These are phyloP conservation scores for Procavia capensis DNA, from an alignment of 2,113 vertebrate species.

Conservation along the genomic window DNA sequence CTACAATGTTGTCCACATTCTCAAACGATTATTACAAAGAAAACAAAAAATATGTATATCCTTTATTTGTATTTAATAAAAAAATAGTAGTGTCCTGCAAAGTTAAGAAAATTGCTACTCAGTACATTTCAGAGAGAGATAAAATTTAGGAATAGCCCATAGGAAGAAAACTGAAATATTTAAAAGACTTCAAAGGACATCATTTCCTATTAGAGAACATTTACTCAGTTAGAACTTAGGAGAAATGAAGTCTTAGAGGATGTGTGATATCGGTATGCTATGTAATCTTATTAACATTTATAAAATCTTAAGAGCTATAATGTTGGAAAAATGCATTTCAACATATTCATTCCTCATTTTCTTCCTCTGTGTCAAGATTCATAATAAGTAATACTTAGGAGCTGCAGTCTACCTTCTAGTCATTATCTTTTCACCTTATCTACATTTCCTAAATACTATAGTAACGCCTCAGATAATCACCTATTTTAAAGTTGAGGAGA, in stretches of 20 bases:
- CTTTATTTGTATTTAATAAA: background rate
- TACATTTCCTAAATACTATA: background rate
- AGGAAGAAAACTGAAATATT: background rate
- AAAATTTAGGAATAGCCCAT: background rate
- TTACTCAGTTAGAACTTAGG: background rate
- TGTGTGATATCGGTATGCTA: background rate
- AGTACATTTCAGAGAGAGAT: background rate
- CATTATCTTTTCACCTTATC: constrained; percentile 9
- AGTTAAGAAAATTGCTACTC: background rate
- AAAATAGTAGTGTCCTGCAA: background rate
- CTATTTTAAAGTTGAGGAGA: constrained; percentile 46
- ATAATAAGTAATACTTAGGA: background rate
- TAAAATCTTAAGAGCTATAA: constrained; percentile 13
- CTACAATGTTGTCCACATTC: background rate
- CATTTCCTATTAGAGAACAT: background rate
- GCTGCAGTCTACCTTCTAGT: background rate
- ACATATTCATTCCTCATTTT: constrained; percentile 41
- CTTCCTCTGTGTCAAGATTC: background rate
- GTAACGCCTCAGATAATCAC: background rate
- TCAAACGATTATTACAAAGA: background rate
- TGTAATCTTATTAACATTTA: constrained; percentile 34
- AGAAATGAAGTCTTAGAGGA: background rate
- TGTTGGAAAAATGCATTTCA: constrained; percentile 14
- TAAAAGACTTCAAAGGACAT: background rate
- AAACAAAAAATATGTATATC: background rate